phyloP scores from a whole-genome alignment of 2,888 invertebrate genomes.

The Deilephila porcellus region DNA sequence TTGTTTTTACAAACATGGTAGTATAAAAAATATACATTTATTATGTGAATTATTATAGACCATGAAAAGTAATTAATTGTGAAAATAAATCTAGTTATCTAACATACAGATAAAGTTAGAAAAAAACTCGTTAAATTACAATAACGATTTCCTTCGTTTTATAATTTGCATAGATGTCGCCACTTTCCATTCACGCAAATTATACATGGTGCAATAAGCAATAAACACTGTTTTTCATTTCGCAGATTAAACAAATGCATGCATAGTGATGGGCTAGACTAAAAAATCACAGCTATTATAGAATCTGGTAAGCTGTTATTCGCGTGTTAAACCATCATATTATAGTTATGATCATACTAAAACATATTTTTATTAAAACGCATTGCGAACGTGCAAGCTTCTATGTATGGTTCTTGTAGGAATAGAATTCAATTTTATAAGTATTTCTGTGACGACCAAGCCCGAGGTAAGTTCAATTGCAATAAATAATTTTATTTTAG shows the following conservation, averaged over 20 bases:
- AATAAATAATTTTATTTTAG: too few species aligned
- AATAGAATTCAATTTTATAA: neutral
- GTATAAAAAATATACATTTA: too few species aligned
- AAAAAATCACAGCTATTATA: neutral
- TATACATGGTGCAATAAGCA: neutral
- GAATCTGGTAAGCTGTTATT: constrained; percentile 4
- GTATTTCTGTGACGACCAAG: neutral
- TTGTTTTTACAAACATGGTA: too few species aligned
- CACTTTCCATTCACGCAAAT: neutral
- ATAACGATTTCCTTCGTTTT: too few species aligned
- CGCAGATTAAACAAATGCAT: neutral
- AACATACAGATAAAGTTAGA: too few species aligned
- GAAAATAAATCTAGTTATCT: too few species aligned
- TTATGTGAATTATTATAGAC: too few species aligned
- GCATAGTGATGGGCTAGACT: neutral
- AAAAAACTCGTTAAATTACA: too few species aligned
- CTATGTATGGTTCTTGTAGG: neutral
- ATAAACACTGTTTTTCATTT: neutral
- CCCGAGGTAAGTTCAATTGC: too few species aligned
- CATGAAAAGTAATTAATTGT: too few species aligned
- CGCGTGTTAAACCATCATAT: neutral
- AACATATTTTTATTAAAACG: constrained; percentile 2
- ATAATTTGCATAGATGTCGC: too few species aligned
- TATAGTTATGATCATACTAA: neutral
- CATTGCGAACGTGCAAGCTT: neutral